phyloP scores from a whole-genome alignment of 30 jellyfish, hydroid and myxozoan genomes.

The Aurelia aurita region DNA sequence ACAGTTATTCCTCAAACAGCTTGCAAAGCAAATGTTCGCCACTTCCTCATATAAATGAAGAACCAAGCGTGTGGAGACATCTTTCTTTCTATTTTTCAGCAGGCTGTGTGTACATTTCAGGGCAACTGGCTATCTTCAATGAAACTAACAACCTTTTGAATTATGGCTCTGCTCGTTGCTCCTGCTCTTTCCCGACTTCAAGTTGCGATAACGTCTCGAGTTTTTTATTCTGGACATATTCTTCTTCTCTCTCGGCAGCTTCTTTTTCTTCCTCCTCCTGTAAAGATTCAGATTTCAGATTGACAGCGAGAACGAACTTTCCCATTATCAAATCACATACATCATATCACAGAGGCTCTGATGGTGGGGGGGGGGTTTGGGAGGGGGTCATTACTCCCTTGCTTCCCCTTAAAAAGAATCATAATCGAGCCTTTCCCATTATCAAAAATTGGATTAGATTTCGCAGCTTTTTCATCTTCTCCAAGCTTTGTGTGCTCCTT shows the following conservation, averaged over 20 bases:
- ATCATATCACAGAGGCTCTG: background rate
- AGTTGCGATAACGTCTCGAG: conserved; percentile 52
- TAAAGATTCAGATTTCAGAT: background rate
- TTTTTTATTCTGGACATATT: conserved; percentile 36
- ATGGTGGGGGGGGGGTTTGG: background rate
- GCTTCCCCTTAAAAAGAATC: background rate
- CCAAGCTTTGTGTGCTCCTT: too few relatives aligned
- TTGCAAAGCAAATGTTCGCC: too few relatives aligned
- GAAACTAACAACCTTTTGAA: too few relatives aligned
- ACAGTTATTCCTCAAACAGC: too few relatives aligned
- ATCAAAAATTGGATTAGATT: too few relatives aligned
- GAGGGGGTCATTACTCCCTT: background rate
- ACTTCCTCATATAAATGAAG: too few relatives aligned
- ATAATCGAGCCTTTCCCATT: too few relatives aligned
- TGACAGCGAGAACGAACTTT: background rate
- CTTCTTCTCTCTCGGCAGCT: conserved; percentile 63
- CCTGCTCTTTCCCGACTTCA: conserved; percentile 60
- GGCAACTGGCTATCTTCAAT: too few relatives aligned
- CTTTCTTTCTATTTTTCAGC: too few relatives aligned
- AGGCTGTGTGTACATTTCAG: too few relatives aligned
- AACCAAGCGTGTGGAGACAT: too few relatives aligned
- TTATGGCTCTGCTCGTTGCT: background rate
- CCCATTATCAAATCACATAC: background rate
- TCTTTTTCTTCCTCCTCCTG: conserved; percentile 70
- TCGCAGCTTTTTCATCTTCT: too few relatives aligned